Conservation (phyloP, 2,888 invertebrate species). For the Stenodema calcarata region DNA sequence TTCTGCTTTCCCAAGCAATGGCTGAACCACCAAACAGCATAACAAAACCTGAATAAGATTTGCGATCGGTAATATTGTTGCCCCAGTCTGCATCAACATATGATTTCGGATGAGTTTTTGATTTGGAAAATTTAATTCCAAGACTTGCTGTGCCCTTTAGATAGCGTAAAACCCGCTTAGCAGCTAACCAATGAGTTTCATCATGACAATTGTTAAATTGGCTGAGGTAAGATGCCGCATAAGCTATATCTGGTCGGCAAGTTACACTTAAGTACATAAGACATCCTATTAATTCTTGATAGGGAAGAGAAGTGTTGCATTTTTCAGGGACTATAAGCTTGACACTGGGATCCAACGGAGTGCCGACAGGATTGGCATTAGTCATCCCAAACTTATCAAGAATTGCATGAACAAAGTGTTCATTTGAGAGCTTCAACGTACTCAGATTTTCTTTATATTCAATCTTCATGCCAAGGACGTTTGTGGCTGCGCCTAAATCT, state of each 20-base stretch:
- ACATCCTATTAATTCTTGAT: constrained; percentile 5
- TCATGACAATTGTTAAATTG: background rate
- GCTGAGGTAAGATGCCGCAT: background rate
- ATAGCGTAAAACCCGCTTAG: background rate
- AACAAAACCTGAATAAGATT: constrained; percentile 12
- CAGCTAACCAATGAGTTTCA: background rate
- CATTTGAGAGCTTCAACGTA: background rate
- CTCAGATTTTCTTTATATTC: background rate
- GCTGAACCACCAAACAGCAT: background rate
- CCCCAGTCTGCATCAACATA: constrained; percentile 16
- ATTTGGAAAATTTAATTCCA: background rate
- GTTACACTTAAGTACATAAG: background rate
- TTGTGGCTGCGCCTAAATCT: background rate
- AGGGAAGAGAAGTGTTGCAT: background rate
- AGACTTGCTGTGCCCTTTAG: background rate
- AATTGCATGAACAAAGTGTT: background rate
- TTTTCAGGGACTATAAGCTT: background rate
- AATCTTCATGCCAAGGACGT: background rate
- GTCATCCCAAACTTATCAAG: constrained; percentile 1
- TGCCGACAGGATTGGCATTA: background rate
- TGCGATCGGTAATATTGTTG: background rate
- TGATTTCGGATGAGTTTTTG: background rate
- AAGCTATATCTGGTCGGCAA: background rate
- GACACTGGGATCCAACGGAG: background rate
- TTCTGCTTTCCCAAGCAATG: background rate